Conservation (phyloP, 2,113 vertebrate species). For the Pteronura brasiliensis region DNA sequence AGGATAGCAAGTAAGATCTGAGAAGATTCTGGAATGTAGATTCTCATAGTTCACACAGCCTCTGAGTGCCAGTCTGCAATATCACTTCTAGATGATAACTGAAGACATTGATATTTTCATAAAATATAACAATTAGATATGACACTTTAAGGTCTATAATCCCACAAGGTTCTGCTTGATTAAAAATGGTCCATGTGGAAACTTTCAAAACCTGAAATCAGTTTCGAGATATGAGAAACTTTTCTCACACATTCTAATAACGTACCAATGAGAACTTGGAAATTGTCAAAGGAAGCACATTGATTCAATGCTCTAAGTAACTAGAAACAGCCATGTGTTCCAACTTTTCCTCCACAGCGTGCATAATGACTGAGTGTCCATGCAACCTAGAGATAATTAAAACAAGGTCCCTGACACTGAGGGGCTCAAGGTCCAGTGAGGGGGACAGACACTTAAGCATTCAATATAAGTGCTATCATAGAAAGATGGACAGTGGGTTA, state of each 20-base stretch:
- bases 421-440: not conserved
- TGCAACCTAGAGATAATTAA: not conserved
- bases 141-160: conserved; percentile 29
- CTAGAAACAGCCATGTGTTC: not conserved
- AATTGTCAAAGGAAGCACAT: not conserved
- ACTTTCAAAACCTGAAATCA: conserved; percentile 44
- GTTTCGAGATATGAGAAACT: conserved; percentile 11
- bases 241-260: conserved; percentile 35
- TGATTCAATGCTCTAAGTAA: not conserved
- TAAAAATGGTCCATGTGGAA: conserved; percentile 39
- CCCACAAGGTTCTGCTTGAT: conserved; percentile 23
- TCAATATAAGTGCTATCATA: not conserved
- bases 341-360: not conserved
- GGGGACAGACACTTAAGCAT: not conserved
- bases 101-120: conserved; percentile 27
- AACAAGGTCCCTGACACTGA: not conserved
- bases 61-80: conserved; percentile 35
- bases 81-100: conserved; percentile 39
- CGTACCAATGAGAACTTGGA: not conserved
- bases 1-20: conserved; percentile 24
- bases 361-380: not conserved
- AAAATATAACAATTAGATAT: conserved; percentile 49
- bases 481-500: not conserved
- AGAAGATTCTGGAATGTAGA: conserved; percentile 37
- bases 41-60: conserved; percentile 52